Evolutionary conservation across 2,113 vertebrate species (phyloP), one percentile per base, ranked within the genome.

Genomic region (Deroptyus accipitrinus): DNA sequence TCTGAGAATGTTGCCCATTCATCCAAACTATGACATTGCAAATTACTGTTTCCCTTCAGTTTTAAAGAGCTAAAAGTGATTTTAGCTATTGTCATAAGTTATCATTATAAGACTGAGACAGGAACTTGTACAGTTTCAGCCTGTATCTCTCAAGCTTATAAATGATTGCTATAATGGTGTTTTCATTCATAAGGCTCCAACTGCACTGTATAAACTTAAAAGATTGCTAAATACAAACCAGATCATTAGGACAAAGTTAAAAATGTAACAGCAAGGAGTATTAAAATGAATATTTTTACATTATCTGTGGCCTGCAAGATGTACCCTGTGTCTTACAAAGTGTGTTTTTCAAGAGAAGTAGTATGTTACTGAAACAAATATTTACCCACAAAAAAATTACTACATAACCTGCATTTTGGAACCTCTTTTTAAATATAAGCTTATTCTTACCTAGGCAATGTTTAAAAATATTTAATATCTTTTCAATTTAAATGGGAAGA

Each of bases 31-130:
- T 82, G 92, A 89, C 92, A 92, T 41, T 1, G 6, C 17, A 95
- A 96, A 97, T 92, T 93, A 75, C 44, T 76, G 22, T 79, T 94
- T 95, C 44, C 44, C 17, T 86, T 91, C 77, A 75, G 77, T 91
- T 94, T 94, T 96, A 96, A 96, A 93, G 90, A 95, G 89, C 83
- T 62, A 62, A 84, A 96, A 97, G 79, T 82, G n/a, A 79, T 95
- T 95, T 92, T 72, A 84, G 90, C 89, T 91, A 86, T 84, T 78
- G 81, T 93, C 83, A 73, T 82, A 77, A 96, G 74, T 93, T 95
- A 93, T 93, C 72, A 64, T 78, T 66, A 37, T 49, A 83, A 81
- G 48, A 57, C 52, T 25, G 87, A 92, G 80, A 48, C 62, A 95
- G 94, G 92, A 96, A 88, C 88, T 70, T 86, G 42, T 88, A 90